Conservation (phyloP, 2,113 vertebrate genomes). For the Mesoclemmys tuberculata region DNA sequence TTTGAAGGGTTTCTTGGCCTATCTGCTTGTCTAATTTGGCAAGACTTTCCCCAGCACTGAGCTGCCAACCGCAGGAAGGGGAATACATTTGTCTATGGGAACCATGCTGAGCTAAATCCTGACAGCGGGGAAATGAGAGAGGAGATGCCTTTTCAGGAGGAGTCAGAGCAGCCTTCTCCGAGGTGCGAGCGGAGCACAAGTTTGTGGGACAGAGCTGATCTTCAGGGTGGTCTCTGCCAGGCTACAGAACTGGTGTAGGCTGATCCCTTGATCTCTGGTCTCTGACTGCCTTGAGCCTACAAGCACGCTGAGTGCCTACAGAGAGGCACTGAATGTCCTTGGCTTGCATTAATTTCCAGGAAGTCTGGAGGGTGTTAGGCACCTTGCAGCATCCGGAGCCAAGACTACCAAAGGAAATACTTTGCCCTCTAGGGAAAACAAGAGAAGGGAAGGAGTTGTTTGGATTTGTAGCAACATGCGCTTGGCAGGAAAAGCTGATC, state of each 20-base stretch:
- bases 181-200: background rate
- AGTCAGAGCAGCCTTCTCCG: constrained; percentile 11
- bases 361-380: background rate
- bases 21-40: constrained; percentile 47
- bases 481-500: constrained; percentile 66
- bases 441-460: constrained; percentile 51
- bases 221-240: background rate
- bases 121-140: background rate
- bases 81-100: constrained; percentile 6
- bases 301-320: background rate
- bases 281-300: background rate
- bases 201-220: background rate
- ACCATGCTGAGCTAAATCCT: constrained; percentile 6
- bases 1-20: constrained; percentile 61
- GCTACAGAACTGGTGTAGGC: background rate
- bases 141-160: background rate
- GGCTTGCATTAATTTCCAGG: background rate
- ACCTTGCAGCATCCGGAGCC: constrained; percentile 25
- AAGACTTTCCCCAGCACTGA: constrained; percentile 45
- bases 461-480: constrained; percentile 61
- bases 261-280: no score
- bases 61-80: background rate
- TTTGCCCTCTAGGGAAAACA: background rate
- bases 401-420: background rate
- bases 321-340: background rate